phyloP scores from a whole-genome alignment of 1,140 invertebrate genomes.

The Orchesella cincta region DNA sequence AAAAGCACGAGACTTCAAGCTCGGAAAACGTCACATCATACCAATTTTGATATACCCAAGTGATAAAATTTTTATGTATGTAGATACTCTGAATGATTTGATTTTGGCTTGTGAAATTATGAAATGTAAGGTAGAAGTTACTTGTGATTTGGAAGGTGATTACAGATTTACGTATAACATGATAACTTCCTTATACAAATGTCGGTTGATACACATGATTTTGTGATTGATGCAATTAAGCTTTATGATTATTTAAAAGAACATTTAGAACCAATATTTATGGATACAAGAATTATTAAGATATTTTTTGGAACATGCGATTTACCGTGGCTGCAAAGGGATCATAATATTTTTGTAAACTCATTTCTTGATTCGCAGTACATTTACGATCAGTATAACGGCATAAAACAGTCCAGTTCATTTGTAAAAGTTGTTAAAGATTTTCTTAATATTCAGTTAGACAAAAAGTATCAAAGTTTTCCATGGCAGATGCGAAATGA shows the following conservation, averaged over 20 bases:
- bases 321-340: background rate
- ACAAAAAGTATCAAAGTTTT: background rate
- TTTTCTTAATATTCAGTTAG: background rate
- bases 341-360: background rate
- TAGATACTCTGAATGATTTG: too few relatives aligned
- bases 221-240: background rate
- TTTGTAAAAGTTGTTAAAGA: background rate
- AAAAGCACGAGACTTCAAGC: too few relatives aligned
- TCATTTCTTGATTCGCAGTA: background rate
- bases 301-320: background rate
- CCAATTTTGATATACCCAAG: too few relatives aligned
- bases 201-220: background rate
- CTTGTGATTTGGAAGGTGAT: background rate
- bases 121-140: too few relatives aligned
- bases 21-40: too few relatives aligned
- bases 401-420: background rate
- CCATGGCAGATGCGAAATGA: background rate
- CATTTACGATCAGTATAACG: background rate
- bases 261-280: background rate
- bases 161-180: background rate
- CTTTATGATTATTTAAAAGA: background rate
- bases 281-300: background rate
- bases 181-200: background rate
- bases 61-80: too few relatives aligned
- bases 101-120: too few relatives aligned